Conservation (phyloP, 2,113 vertebrate species). For the Oncorhynchus clarkii region DNA sequence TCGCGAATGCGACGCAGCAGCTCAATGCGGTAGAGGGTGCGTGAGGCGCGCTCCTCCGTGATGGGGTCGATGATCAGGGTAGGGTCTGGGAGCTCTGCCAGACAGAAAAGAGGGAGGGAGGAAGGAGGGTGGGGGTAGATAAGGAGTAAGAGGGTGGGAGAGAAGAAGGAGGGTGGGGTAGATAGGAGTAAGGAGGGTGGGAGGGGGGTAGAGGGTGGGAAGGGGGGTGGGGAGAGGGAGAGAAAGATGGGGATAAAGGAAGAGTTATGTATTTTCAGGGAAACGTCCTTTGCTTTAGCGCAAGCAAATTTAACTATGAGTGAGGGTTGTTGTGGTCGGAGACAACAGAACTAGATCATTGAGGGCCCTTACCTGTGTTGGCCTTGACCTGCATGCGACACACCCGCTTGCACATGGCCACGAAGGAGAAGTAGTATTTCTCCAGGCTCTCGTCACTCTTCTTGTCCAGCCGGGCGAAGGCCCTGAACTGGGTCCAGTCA, state of each 20-base stretch:
- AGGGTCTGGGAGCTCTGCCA: slow-evolving; percentile 87
- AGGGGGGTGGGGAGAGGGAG: too few relatives aligned
- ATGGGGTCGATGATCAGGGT: slow-evolving; percentile 92
- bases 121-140: too few relatives aligned
- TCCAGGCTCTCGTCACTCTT: slow-evolving; percentile 97
- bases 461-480: slow-evolving; percentile 95
- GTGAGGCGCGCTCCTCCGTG: slow-evolving; percentile 95
- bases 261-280: too few relatives aligned
- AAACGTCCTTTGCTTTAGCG: too few relatives aligned
- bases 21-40: slow-evolving; percentile 96
- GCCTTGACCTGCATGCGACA: slow-evolving; percentile 92
- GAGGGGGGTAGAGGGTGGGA: too few relatives aligned
- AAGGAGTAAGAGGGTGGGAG: too few relatives aligned
- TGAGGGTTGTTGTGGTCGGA: too few relatives aligned
- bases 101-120: neutral
- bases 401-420: slow-evolving; percentile 96
- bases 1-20: slow-evolving; percentile 91
- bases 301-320: too few relatives aligned
- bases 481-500: slow-evolving; percentile 96
- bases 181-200: too few relatives aligned
- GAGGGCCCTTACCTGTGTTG: slow-evolving; percentile 78
- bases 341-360: too few relatives aligned
- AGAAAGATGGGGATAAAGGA: too few relatives aligned
- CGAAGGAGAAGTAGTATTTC: slow-evolving; percentile 95
- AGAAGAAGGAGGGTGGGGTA: too few relatives aligned